Base-by-base conservation (phyloP, 1,140 invertebrate genomes). In the Akabosia matsudoensis region DNA sequence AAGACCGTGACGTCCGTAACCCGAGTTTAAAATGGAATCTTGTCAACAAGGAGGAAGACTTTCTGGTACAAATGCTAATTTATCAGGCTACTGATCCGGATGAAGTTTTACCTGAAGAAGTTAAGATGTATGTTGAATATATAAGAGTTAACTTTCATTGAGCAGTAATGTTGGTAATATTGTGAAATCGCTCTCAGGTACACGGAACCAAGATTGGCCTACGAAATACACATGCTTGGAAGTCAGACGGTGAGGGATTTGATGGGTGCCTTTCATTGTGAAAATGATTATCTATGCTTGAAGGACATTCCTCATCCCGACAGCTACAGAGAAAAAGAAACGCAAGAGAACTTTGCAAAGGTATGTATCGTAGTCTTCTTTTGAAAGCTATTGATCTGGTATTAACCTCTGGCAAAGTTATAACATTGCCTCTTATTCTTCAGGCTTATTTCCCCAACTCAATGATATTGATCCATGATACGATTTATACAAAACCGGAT, bases 261-360 rank as follows among this genome's bases (percentile, higher is more conserved):
- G 18, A 85, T 90, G 22, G 91, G 93, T 80, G 87, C 88, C 77
- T 89, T 93, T 73, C 84, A 82, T 0, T 94, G 92, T 82, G 79
- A 88, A 18, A 90, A 90, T 76, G 91, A 93, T 84, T 83, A 88
- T 24, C 85, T 86, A 51, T 73, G 30, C 16, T 31, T 70, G 0
- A 28, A 77, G 54, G 70, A 80, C 30, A 45, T 77, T n/a, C 24
- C 73, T 0, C 78, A 79, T 70, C 75, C 75, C 3, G 33, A 51
- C 45, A 22, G 45, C 10, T 51, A 72, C 22, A 22, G 4, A 4
- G 33, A 37, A 37, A 26, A 72, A 26, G 22, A 22, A 7, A 34
- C 10, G n/a, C n/a, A n/a, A n/a, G n/a, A n/a, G n/a, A n/a, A n/a
- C 24, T 64, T 64, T 13, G 61, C 61, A 13, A 64, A 64, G 22